Base-by-base conservation (phyloP, 2,888 invertebrate genomes). In the Dryobota labecula region DNA sequence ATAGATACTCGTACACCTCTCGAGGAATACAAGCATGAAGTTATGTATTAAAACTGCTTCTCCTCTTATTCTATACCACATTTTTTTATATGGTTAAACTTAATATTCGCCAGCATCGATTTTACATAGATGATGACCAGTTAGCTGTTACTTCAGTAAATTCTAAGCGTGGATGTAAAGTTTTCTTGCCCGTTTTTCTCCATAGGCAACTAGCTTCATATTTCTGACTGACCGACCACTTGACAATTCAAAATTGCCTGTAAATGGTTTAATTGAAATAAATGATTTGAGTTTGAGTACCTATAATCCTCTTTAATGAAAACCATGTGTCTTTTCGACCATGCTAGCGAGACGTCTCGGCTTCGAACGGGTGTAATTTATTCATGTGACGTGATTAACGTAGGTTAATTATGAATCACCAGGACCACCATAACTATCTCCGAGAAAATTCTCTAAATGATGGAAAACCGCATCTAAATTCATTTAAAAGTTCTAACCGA, bases 291-390 rank as follows among this genome's bases (percentile, higher is more conserved):
- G n/a, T n/a, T n/a, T n/a, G n/a, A 13, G 38, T 53, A n/a, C 15
- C 33, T 41, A 18, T 72, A 78, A 54, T 54, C 53, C 33, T 15
- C 18, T 54, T 33, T 72, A 70, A 78, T 72, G 33, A 72, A 72
- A 72, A 54, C 53, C 38, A 54, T 72, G 15, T 38, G 45, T 70
- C 72, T 77, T 72, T n/a, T 11, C 7, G 2, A 24, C 30, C n/a
- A 13, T 45, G 30, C 36, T 30, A 27, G 30, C 20, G 20, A 38
- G 24, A n/a, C 13, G 15, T n/a, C 70, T n/a, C 4, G 24, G 15
- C 53, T 49, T 73, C 24, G 15, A 6, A 9, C 7, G 41, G 78
- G n/a, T 27, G 45, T 38, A 54, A n/a, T 54, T 47, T 77, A 77
- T 27, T 78, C 13, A 54, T 7, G 0, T 18, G 30, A 20, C 7